Evolutionary conservation across 2,797 vertebrate species (phyloP).

Genomic region (Amazonetta brasiliensis): DNA sequence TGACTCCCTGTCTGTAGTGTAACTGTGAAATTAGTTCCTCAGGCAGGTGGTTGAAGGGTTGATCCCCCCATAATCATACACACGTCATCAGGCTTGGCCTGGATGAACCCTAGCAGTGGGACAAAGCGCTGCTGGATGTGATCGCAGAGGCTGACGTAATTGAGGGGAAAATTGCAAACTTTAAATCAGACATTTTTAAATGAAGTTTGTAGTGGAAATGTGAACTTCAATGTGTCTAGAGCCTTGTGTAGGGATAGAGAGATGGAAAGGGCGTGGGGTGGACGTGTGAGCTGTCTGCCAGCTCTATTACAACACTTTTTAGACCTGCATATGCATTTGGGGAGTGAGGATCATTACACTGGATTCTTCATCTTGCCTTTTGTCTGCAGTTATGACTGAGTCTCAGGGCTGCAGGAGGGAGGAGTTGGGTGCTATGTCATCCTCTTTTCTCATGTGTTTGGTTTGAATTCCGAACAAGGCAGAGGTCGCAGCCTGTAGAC

Average conservation of each 20-base stretch:
- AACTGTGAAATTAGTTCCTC: not conserved
- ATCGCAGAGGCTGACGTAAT: not conserved
- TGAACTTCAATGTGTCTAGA: not conserved
- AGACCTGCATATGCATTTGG: not conserved
- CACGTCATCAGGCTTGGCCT: not conserved
- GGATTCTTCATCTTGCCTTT: not conserved
- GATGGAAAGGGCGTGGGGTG: not conserved
- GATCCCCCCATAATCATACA: not conserved
- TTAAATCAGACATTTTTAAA: not conserved
- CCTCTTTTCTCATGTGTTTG: not conserved
- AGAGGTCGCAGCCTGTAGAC: not conserved
- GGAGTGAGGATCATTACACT: not conserved
- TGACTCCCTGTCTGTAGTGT: fast-evolving
- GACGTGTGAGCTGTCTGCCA: not conserved
- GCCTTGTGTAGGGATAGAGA: not conserved
- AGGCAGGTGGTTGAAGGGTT: not conserved
- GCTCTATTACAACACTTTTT: not conserved
- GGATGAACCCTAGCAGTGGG: not conserved
- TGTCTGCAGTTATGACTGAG: not conserved
- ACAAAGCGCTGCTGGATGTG: not conserved
- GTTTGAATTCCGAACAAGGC: not conserved
- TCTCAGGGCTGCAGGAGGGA: fast-evolving
- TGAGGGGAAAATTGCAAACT: not conserved
- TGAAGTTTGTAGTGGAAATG: not conserved
- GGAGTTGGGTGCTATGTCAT: not conserved